phyloP scores from a whole-genome alignment of 2,113 vertebrate species.

The Notiomystis cincta region DNA sequence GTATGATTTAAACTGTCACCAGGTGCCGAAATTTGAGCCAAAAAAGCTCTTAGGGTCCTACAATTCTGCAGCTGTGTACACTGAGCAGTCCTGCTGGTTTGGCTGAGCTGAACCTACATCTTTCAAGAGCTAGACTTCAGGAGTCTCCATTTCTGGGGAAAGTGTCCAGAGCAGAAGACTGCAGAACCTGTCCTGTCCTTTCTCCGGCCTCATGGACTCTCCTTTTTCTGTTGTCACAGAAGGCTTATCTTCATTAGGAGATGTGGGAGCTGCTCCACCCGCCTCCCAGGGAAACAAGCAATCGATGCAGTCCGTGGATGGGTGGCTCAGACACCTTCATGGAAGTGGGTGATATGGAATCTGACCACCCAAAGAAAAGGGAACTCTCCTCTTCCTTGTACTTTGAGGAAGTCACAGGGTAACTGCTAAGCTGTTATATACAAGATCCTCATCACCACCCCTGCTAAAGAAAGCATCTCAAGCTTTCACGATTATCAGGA shows the following conservation, averaged over 20 bases:
- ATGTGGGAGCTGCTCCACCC: not conserved
- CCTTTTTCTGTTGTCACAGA: not conserved
- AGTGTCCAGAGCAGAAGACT: not conserved
- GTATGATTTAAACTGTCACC: not conserved
- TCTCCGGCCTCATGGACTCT: not conserved
- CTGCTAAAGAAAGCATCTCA: not conserved
- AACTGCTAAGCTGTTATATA: not conserved
- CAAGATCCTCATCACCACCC: not conserved
- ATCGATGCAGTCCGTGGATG: not conserved
- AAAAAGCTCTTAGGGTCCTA: not conserved
- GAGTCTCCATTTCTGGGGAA: not conserved
- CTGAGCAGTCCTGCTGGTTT: constrained; percentile 3
- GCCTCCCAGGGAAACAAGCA: not conserved
- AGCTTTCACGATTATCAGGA: not conserved
- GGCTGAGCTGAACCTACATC: not conserved
- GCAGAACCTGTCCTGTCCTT: not conserved
- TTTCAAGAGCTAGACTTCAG: not conserved
- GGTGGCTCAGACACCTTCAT: not conserved
- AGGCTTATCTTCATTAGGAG: not conserved
- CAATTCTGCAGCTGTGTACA: constrained; percentile 30
- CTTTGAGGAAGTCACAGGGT: not conserved
- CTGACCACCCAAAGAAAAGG: not conserved
- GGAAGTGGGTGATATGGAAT: not conserved
- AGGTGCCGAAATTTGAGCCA: not conserved
- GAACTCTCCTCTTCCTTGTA: not conserved